Base-by-base conservation (phyloP, 2,888 invertebrate species). In the Byasa hedistus region DNA sequence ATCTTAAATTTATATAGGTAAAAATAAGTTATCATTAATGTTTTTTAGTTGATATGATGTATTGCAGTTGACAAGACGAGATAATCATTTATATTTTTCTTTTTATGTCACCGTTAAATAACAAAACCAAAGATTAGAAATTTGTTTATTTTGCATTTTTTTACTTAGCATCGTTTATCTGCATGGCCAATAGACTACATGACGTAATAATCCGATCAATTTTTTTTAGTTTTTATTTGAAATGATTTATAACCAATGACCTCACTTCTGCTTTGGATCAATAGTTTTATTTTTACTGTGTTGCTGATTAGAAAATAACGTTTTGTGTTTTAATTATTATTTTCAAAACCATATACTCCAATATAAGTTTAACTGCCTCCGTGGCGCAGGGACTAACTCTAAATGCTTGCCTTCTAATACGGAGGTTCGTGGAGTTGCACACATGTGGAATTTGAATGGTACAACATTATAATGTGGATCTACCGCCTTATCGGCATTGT, bases 51-150 rank as follows among this genome's bases (percentile, higher is more conserved):
- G 60, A 64, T 64, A 51, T 64, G 51, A 48, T 55, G 22, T 61
- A 61, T 51, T 21, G 56, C 66, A 58, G 44, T 63, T 52, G 57
- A 52, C 57, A 56, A 52, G 36, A 55, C 58, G 36, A 57, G 52
- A n/a, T 59, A 60, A 57, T 64, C 59, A 57, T 64, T 64, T 19
- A 66, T 66, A 63, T 36, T 44, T 66, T 60, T 66, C 21, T 52
- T 64, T 61, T 63, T 24, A 76, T 80, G 79, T 80, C 76, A 80
- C 82, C 82, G 83, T 84, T 82, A 81, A 82, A 80, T 77, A 79
- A 79, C 76, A 82, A 86, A 83, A 87, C 89, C 89, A 89, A 89
- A 89, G 89, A 89, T 82, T 82, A 82, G 80, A 79, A 78, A 80
- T 74, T 76, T 79, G 74, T 83, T 76, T 79, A 66, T 77, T 71